Evolutionary conservation across 2,797 vertebrate species (phyloP), one percentile per base, ranked within the genome.

Genomic region (Trachurus trachurus): DNA sequence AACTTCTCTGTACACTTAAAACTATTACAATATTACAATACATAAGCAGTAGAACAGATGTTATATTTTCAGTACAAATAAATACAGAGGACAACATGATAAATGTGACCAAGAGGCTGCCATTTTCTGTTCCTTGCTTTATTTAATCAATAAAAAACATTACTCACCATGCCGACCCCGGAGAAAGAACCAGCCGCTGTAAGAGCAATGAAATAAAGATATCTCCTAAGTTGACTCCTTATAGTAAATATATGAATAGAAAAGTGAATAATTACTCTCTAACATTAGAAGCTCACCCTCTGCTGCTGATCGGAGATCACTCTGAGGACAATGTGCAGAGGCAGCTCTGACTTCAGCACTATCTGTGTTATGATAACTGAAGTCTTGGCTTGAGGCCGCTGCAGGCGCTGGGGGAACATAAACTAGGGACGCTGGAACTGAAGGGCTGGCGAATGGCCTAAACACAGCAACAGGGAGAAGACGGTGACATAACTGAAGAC

Each of bases 351-450:
- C 76, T 57, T 80, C 76, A 59, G 68, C 21, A 66, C 71, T 84
- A 74, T 90, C 75, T 69, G 63, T 81, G 87, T 83, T 85, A 84
- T 86, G 83, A 85, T 73, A 83, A 80, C 68, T 81, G 40, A 80
- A 81, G 66, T 72, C 76, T 45, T 93, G 94, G 16, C 86, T 84
- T 2, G 42, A 50, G 0, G 21, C 0, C 1, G 71, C 19, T 0
- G 85, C 57, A 56, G 79, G 60, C 0, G 29, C 78, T 0, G 74
- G 60, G 15, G 83, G 45, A 0, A 15, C 21, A 42, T 76, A 79
- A 53, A 50, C 74, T 3, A 50, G 8, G 26, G 39, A 69, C 11
- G 54, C 85, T 42, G 86, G 81, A 56, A 63, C 60, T 1, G 22
- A 61, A 42, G 60, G 12, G 50, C 21, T 66, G 47, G 85, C 50